Base-by-base conservation (phyloP, 2,888 invertebrate genomes). In the Cerastis leucographa region DNA sequence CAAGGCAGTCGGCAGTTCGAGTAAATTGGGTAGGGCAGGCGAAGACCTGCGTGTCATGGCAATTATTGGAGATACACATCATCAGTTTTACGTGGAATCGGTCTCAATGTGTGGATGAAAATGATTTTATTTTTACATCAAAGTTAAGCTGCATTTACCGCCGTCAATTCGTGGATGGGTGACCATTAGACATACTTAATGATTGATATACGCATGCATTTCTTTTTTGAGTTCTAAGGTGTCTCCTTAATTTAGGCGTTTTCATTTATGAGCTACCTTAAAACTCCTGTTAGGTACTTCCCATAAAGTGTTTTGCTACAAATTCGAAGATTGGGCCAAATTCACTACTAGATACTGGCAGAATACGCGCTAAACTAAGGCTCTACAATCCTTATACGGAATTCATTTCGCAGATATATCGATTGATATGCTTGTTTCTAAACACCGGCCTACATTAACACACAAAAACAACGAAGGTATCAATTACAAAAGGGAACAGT, bases 1-100 rank as follows among this genome's bases (percentile, higher is more conserved):
- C n/a, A n/a, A n/a, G n/a, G n/a, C n/a, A n/a, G 44, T n/a, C 40
- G 54, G 61, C 51, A 65, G 59, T 80, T 69, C 54, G 12, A 69
- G 44, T 75, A 65, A 69, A 74, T 81, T 80, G 79, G 56, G 68
- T 62, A 44, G 66, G 46, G 64, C n/a, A 44, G 44, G n/a, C 17
- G 40, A 22, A 44, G 40, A 66, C 22, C 44, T 19, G 64, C 14
- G 29, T 49, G 51, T 59, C 14, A 19, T 44, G 46, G 61, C 66
- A 80, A 80, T 80, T 73, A 78, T 80, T 67, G 74, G 19, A 54
- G n/a, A 79, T 42, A 72, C 59, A 59, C 44, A 72, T 44, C 17
- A 49, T 12, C 59, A 19, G 11, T 49, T 59, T 29, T 49, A 76
- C 29, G 46, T 59, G 59, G 42, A n/a, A 17, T 64, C 42, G n/a